phyloP scores from a whole-genome alignment of 2,113 vertebrate genomes.

The Uropsilus gracilis region DNA sequence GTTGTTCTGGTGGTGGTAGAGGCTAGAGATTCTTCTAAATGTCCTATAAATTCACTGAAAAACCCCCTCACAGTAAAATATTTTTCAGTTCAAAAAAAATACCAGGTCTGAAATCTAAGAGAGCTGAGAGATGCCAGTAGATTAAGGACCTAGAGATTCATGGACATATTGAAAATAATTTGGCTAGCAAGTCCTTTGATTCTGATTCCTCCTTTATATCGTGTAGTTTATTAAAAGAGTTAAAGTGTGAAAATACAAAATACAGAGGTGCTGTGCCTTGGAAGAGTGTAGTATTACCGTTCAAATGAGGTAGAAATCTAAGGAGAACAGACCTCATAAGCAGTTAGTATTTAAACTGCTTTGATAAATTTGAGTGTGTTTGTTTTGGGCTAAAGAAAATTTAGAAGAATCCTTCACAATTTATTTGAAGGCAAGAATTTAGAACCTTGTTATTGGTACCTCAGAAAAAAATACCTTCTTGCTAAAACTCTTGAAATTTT shows the following conservation, averaged over 20 bases:
- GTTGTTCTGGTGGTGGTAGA: background rate
- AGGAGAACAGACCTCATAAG: background rate
- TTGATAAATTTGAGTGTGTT: constrained; percentile 33
- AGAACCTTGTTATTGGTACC: constrained; percentile 8
- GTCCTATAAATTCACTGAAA: background rate
- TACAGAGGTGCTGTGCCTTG: background rate
- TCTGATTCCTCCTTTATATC: background rate
- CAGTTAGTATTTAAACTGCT: constrained; percentile 48
- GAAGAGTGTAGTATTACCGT: background rate
- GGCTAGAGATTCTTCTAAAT: background rate
- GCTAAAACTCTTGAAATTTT: background rate
- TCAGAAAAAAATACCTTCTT: background rate
- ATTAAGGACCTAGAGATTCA: background rate
- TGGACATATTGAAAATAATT: background rate
- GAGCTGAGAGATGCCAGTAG: background rate
- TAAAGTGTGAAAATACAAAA: background rate
- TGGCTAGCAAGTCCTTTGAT: constrained; percentile 9
- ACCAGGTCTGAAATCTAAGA: background rate
- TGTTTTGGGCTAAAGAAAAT: constrained; percentile 1
- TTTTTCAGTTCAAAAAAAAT: background rate
- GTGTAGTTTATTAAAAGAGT: background rate
- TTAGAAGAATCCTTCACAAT: background rate
- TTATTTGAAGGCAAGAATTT: constrained; percentile 14
- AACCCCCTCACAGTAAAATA: background rate
- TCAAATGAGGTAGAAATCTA: constrained; percentile 22